Percentiles rank a stretch among this genome's conserved stretches.
Conservation (phyloP, 2,113 vertebrate species). For the Conger conger region DNA sequence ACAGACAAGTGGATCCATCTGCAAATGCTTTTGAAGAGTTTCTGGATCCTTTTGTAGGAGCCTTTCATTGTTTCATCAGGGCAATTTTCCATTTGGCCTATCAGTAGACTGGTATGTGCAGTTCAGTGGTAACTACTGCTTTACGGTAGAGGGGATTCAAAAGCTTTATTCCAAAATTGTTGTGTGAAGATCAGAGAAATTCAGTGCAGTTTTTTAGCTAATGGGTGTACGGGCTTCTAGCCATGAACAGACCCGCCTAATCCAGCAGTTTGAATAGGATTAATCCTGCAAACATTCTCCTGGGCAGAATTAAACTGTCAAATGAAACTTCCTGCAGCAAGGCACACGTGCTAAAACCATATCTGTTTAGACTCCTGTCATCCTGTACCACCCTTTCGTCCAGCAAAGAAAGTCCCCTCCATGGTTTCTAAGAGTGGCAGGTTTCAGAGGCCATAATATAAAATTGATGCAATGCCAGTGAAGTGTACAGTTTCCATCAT, state of each 20-base stretch:
- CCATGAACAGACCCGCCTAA: conserved; percentile 51
- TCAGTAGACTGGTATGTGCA: background rate
- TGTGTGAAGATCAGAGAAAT: conserved; percentile 39
- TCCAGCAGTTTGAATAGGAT: conserved; percentile 62
- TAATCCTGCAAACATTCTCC: conserved; percentile 63
- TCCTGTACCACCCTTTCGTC: background rate
- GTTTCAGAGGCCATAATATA: background rate
- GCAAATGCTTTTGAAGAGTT: background rate
- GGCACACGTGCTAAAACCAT: conserved; percentile 33
- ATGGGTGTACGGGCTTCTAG: conserved; percentile 39
- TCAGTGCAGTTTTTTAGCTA: conserved; percentile 28
- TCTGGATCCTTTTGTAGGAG: conserved; percentile 10
- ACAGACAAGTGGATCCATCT: conserved; percentile 25
- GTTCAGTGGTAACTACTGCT: conserved; percentile 35
- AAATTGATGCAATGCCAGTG: background rate
- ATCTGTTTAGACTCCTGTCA: background rate
- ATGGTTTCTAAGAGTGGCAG: background rate
- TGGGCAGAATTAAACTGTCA: conserved; percentile 68
- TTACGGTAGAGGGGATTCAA: conserved; percentile 51
- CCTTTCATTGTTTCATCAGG: background rate
- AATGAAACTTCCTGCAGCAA: conserved; percentile 47
- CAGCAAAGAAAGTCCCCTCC: background rate
- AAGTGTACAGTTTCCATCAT: background rate
- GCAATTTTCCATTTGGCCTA: background rate
- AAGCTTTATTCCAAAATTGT: conserved; percentile 62